These are phyloP conservation scores for Nymphicus hollandicus DNA, from an alignment of 2,113 vertebrate genomes.

Conservation along the genomic window DNA sequence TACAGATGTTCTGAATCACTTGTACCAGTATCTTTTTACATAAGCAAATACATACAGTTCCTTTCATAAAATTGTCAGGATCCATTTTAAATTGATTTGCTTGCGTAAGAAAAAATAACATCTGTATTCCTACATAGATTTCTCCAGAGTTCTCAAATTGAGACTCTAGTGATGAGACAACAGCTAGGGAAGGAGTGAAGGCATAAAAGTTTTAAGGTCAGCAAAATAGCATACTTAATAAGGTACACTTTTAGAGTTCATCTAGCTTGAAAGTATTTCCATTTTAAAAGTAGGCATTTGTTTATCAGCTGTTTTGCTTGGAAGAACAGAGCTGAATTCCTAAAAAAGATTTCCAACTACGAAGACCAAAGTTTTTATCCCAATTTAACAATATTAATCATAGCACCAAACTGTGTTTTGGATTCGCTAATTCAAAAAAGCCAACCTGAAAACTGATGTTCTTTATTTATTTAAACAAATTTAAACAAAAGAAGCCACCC, in stretches of 20 bases:
- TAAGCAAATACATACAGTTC: not conserved
- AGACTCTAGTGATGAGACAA: not conserved
- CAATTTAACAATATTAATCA: not conserved
- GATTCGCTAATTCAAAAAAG: not conserved
- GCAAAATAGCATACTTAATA: not conserved
- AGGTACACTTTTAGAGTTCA: not conserved
- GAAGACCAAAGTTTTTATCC: not conserved
- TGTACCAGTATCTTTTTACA: not conserved
- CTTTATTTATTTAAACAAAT: not conserved
- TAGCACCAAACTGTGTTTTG: not conserved
- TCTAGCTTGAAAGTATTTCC: not conserved
- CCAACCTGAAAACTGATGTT: not conserved
- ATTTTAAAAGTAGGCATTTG: not conserved
- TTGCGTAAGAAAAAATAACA: not conserved
- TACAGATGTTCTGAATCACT: not conserved
- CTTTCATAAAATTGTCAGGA: not conserved
- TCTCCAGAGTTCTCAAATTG: not conserved
- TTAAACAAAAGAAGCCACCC: not conserved
- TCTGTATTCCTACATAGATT: not conserved
- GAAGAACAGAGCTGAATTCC: not conserved
- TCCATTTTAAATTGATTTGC: not conserved
- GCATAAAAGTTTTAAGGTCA: not conserved
- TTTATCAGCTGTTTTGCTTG: not conserved
- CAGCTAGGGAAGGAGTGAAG: not conserved
- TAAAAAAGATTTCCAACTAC: constrained; percentile 1